Evolutionary conservation across 2,113 vertebrate genomes (phyloP).

Genomic region (Protobothrops flavoviridis): DNA sequence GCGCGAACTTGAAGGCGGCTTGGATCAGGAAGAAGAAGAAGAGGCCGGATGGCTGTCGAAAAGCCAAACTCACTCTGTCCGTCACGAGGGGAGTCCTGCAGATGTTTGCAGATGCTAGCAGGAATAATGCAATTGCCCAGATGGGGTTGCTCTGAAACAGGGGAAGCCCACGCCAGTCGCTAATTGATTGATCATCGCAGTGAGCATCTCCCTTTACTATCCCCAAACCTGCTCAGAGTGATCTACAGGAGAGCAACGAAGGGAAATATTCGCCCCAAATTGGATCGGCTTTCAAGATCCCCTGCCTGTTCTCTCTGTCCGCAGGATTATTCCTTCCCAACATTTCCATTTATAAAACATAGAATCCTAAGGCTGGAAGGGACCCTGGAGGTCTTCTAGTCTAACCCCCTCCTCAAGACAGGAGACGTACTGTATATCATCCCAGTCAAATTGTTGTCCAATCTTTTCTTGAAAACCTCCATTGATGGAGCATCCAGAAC

Average conservation of each 20-base stretch:
- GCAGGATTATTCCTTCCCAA: background rate
- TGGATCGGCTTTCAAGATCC: background rate
- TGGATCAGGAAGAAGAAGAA: background rate
- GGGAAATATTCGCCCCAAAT: background rate
- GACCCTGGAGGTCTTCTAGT: background rate
- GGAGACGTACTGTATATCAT: too few relatives aligned
- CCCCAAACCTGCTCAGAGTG: background rate
- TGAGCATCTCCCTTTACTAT: background rate
- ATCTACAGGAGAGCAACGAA: background rate
- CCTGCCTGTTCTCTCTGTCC: background rate
- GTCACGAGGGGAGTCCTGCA: background rate
- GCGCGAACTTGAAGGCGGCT: background rate
- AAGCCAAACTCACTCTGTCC: rapidly evolving
- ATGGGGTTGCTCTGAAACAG: background rate
- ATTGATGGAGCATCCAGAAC: too few relatives aligned
- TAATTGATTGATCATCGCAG: background rate
- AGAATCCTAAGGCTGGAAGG: background rate
- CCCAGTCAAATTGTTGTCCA: background rate
- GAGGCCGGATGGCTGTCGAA: background rate
- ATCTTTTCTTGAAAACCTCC: background rate
- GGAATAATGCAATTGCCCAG: background rate
- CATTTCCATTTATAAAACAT: background rate
- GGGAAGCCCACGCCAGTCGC: background rate
- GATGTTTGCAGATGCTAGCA: background rate
- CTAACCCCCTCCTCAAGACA: too few relatives aligned